A percentile compares a stretch with the other conserved stretches of the same genome.
Evolutionary conservation across 2,888 invertebrate species (phyloP).

Genomic region (Nymphalis urticae): DNA sequence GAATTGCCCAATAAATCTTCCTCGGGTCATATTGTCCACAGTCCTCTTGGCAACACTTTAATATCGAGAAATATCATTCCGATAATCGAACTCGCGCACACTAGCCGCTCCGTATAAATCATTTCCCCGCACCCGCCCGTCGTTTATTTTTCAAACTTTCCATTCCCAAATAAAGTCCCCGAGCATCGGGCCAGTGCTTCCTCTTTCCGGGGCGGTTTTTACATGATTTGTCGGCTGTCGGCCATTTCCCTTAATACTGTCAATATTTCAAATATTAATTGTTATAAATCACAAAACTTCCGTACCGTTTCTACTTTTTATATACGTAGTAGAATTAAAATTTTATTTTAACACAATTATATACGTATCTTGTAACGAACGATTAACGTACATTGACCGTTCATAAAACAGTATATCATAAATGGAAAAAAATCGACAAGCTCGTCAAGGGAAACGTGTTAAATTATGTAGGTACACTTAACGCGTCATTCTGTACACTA

Average conservation of each 20-base stretch:
- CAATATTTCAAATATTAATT: constrained; percentile 82
- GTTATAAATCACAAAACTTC: constrained; percentile 80
- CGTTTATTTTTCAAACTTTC: constrained; percentile 82
- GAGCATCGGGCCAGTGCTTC: constrained; percentile 78
- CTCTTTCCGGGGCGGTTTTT: constrained; percentile 80
- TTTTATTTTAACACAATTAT: constrained; percentile 67
- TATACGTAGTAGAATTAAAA: constrained; percentile 66
- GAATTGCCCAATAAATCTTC: constrained; percentile 80
- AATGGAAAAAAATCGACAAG: constrained; percentile 51
- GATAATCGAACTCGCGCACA: constrained; percentile 74
- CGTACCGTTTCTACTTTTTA: constrained; percentile 58
- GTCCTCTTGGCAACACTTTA: constrained; percentile 80
- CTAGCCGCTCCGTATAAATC: constrained; percentile 76
- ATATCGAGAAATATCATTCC: constrained; percentile 81
- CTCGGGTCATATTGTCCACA: constrained; percentile 80
- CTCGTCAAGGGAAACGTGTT: constrained; percentile 69
- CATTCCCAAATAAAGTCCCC: constrained; percentile 81
- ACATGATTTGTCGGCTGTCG: constrained; percentile 80
- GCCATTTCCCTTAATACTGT: constrained; percentile 80
- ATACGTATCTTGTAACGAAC: constrained; percentile 49
- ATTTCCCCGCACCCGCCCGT: constrained; percentile 68
- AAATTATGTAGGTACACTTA: constrained; percentile 80
- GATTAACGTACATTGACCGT: constrained; percentile 40
- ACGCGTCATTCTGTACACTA: constrained; percentile 77
- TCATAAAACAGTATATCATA: constrained; percentile 44